A percentile compares a stretch with the other conserved stretches of the same genome.
Conservation (phyloP, 2,797 vertebrate genomes). For the Lacerta agilis region DNA sequence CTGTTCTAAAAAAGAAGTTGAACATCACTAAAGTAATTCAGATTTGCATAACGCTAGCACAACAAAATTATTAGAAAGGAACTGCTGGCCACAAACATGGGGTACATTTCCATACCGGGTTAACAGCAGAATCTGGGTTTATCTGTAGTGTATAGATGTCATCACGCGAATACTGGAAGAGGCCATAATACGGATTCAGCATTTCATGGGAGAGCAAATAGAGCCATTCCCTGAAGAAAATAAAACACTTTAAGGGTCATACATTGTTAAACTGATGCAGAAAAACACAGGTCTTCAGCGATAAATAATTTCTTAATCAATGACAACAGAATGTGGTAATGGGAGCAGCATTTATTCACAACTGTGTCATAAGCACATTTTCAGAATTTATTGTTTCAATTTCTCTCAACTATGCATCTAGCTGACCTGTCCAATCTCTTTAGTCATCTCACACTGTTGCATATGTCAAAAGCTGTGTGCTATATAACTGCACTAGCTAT, state of each 20-base stretch:
- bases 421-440: not conserved
- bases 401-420: not conserved
- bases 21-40: not conserved
- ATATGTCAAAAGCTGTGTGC: not conserved
- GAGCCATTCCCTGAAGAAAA: conserved; percentile 91
- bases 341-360: not conserved
- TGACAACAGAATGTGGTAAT: not conserved
- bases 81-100: not conserved
- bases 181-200: conserved; percentile 97
- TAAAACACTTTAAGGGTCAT: conserved; percentile 22
- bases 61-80: not conserved
- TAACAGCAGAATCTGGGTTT: conserved; percentile 96
- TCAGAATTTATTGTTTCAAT: not conserved
- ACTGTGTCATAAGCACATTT: not conserved
- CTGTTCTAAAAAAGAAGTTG: not conserved
- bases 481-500: not conserved
- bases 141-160: conserved; percentile 98
- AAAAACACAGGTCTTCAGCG: not conserved
- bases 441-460: not conserved
- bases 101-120: conserved; percentile 83
- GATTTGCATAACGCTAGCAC: not conserved
- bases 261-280: not conserved
- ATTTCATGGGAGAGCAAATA: conserved; percentile 97
- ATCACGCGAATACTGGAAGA: conserved; percentile 97
- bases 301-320: not conserved